Conservation (phyloP, 2,888 invertebrate genomes). For the Oscheius sp. region DNA sequence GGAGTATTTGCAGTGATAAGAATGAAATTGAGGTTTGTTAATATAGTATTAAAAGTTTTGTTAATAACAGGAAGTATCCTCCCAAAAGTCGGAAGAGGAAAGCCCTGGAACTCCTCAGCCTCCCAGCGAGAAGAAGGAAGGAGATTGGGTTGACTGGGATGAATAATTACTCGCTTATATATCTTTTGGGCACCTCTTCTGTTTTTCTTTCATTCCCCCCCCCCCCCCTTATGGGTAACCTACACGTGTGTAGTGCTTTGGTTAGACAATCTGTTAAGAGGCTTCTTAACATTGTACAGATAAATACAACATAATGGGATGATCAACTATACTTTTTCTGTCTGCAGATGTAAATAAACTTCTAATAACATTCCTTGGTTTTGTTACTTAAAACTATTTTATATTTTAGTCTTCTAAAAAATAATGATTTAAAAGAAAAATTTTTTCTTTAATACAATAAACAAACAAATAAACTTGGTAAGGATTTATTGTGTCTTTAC, state of each 20-base stretch:
- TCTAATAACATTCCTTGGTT: too few species aligned
- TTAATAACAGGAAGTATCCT: slow-evolving; percentile 12
- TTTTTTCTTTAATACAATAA: too few species aligned
- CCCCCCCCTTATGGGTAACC: slow-evolving; percentile 10
- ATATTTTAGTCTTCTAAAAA: too few species aligned
- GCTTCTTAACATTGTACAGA: too few species aligned
- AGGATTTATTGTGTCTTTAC: too few species aligned
- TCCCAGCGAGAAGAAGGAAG: slow-evolving; percentile 41
- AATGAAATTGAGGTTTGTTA: slow-evolving; percentile 45
- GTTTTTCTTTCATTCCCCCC: background rate
- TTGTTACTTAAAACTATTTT: too few species aligned
- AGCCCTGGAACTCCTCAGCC: slow-evolving; percentile 43
- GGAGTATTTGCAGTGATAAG: slow-evolving; percentile 58
- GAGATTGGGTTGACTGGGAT: slow-evolving; percentile 59
- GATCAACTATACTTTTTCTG: too few species aligned
- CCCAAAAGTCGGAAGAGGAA: slow-evolving; percentile 34
- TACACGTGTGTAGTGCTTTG: slow-evolving; percentile 5
- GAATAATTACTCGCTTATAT: slow-evolving; percentile 34
- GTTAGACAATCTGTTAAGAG: slow-evolving; percentile 8
- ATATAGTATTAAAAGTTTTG: background rate
- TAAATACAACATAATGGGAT: background rate
- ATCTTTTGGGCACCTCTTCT: background rate
- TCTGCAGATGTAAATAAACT: too few species aligned
- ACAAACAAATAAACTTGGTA: too few species aligned
- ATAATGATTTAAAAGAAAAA: too few species aligned